Evolutionary conservation across 2,888 invertebrate species (phyloP), one percentile per base, ranked within the genome.

Genomic region (Toxonevra muliebris): DNA sequence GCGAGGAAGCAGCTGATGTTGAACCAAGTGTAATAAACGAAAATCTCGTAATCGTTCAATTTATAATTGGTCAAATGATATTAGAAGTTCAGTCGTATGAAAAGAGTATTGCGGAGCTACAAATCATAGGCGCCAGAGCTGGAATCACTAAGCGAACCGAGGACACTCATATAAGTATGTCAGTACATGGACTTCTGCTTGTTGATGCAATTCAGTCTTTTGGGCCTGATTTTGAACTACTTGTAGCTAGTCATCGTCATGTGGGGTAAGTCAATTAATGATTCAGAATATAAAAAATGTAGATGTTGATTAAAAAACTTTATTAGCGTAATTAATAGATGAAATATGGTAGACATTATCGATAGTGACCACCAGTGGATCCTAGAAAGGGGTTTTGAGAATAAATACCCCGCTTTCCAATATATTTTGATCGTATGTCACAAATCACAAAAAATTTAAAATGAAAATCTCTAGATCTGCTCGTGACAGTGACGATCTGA

Each of bases 131-230:
- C 40, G 96, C 96, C 52, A 90, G 90, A 78, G 90, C 92, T 45
- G 90, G 92, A 9, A 87, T 92, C 72, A 91, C 91, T 40, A 92
- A 92, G 81, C 88, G 94, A 50, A 90, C 92, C 0, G 88, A 88
- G 17, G 94, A 95, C 82, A 88, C 91, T 5, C 90, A 91, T 75
- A 87, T 96, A 52, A 90, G 93, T 1, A 89, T 97, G 70, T 94
- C 95, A 12, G 96, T 98, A 59, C 97, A 97, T 85, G 95, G 96
- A 77, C 87, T 98, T 75, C 87, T 98, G 66, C 86, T 98, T 65
- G 97, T 96, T 3, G 98, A 98, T 87, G 97, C 97, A 60, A 88
- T 97, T 82, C 97, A 98, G 86, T 95, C 95, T 15, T 96, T 94
- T 85, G 97, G 98, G 0, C 93, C 93, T 0, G 97, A 98, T 87